These are phyloP conservation scores for Drosophila lacicola DNA, from an alignment of 2,888 invertebrate genomes.

Conservation along the genomic window DNA sequence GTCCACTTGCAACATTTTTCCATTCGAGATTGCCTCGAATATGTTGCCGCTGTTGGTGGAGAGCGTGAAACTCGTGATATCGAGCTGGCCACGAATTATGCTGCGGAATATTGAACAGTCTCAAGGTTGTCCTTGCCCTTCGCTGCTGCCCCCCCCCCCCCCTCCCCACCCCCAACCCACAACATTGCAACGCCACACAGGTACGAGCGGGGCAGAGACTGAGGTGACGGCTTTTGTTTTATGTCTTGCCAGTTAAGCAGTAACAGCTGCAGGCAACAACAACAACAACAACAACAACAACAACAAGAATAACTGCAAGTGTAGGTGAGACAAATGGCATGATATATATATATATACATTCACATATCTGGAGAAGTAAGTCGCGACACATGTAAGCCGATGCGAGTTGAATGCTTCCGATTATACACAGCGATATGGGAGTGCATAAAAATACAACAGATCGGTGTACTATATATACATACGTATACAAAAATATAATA, in stretches of 20 bases:
- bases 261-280: conserved; percentile 18
- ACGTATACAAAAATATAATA: not conserved
- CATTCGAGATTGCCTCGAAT: conserved; percentile 27
- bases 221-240: conserved; percentile 51
- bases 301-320: conserved; percentile 17
- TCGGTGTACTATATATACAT: not conserved
- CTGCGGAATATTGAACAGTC: conserved; percentile 73
- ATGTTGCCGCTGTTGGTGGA: conserved; percentile 8
- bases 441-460: not conserved
- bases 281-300: conserved; percentile 33
- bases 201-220: not conserved
- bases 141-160: not conserved
- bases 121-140: conserved; percentile 64
- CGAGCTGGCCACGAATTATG: conserved; percentile 74
- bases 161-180: not conserved
- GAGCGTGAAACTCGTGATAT: conserved; percentile 67
- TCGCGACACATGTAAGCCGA: conserved; percentile 31
- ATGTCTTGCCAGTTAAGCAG: conserved; percentile 42
- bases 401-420: conserved; percentile 20
- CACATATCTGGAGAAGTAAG: conserved; percentile 14
- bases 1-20: conserved; percentile 55
- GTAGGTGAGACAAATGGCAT: conserved; percentile 47
- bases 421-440: not conserved
- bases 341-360: not conserved
- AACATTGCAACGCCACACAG: not conserved